Conservation (phyloP, 2,888 invertebrate species). For the Leptopterna dolabrata region DNA sequence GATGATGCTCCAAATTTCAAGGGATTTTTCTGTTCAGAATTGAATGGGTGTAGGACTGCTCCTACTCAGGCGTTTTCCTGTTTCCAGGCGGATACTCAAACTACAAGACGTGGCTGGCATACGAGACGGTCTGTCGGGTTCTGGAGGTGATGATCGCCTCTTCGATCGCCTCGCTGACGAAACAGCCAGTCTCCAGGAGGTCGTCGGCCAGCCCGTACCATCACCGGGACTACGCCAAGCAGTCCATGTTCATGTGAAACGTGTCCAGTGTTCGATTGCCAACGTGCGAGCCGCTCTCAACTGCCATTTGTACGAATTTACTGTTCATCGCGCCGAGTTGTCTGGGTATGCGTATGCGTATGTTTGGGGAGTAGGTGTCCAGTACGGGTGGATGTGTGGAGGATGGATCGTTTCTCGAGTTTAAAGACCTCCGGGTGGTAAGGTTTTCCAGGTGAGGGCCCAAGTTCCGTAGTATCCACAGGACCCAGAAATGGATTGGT, state of each 20-base stretch:
- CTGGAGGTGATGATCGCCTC: constrained; percentile 70
- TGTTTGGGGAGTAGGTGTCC: not conserved
- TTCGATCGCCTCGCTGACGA: constrained; percentile 71
- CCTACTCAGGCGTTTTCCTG: no score
- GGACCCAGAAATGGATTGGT: no score
- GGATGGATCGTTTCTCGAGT: no score
- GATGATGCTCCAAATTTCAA: no score
- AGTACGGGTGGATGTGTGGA: no score
- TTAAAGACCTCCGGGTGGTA: no score
- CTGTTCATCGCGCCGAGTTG: not conserved
- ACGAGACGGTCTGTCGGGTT: constrained; percentile 70
- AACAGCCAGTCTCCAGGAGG: constrained; percentile 68
- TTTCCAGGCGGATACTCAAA: constrained; percentile 62
- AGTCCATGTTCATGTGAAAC: constrained; percentile 56
- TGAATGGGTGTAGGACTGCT: no score
- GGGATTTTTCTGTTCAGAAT: no score
- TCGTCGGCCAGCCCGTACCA: constrained; percentile 62
- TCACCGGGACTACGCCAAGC: constrained; percentile 42
- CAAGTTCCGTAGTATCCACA: no score
- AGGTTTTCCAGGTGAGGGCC: no score
- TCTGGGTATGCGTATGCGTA: not conserved
- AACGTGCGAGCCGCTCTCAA: not conserved
- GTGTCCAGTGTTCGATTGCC: not conserved
- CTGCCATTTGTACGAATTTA: not conserved
- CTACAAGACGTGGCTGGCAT: constrained; percentile 71